Conservation (phyloP, 2,888 invertebrate genomes). For the Temnothorax unifasciatus region DNA sequence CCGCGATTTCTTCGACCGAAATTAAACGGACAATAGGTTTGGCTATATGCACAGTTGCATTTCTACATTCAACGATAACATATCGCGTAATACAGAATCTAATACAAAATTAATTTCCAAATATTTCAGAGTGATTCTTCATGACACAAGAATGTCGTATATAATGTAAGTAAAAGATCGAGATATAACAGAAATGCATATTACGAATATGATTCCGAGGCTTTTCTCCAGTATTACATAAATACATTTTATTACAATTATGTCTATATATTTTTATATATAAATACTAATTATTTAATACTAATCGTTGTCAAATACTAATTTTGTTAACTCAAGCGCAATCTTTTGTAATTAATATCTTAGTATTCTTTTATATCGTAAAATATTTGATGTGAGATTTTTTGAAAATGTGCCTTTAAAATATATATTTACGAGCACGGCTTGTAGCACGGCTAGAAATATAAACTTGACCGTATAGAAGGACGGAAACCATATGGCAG, state of each 20-base stretch:
- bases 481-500: neutral
- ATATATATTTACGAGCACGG: neutral
- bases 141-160: neutral
- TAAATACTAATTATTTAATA: neutral
- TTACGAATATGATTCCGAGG: neutral
- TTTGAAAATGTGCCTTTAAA: neutral
- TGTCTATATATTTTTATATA: neutral
- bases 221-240: neutral
- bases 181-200: neutral
- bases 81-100: neutral
- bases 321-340: neutral
- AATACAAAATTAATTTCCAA: slow-evolving; percentile 30
- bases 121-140: slow-evolving; percentile 3
- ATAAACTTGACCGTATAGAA: slow-evolving; percentile 42
- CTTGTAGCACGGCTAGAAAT: neutral
- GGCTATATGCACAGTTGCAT: neutral
- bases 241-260: neutral
- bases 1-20: slow-evolving; percentile 23
- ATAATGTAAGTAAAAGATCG: neutral
- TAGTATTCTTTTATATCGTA: neutral
- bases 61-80: neutral
- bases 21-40: slow-evolving; percentile 35
- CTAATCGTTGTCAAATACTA: neutral
- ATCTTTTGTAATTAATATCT: neutral
- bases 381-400: neutral